Percentiles rank a stretch among this genome's conserved stretches.
phyloP scores from a whole-genome alignment of 1,140 invertebrate species.

The Heliconius nattereri region DNA sequence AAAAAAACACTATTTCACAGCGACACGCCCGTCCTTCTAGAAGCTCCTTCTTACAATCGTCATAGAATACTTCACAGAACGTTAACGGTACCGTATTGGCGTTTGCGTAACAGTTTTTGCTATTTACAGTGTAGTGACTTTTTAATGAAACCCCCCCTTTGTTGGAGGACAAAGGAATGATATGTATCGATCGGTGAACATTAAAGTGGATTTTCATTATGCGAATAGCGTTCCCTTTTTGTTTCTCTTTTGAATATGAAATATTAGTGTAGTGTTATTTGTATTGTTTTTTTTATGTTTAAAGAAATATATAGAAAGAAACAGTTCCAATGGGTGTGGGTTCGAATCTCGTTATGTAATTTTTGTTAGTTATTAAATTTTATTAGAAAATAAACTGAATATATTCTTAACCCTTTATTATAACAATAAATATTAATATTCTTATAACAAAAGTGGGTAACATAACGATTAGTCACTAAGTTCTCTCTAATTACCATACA shows the following conservation, averaged over 20 bases:
- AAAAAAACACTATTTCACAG: not conserved
- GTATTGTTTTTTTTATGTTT: not conserved
- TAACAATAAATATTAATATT: too few relatives aligned
- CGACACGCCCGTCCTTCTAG: constrained; percentile 1
- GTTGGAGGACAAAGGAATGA: constrained; percentile 37
- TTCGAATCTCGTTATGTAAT: too few relatives aligned
- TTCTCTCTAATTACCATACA: not conserved
- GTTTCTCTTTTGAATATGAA: not conserved
- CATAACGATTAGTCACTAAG: too few relatives aligned
- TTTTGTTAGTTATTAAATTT: too few relatives aligned
- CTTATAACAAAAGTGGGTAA: too few relatives aligned
- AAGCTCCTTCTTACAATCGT: constrained; percentile 20
- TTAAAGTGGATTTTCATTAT: constrained; percentile 22
- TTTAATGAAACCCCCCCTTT: constrained; percentile 48
- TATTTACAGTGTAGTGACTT: constrained; percentile 54
- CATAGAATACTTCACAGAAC: constrained; percentile 32
- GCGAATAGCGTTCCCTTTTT: not conserved
- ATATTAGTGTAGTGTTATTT: not conserved
- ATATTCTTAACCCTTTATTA: too few relatives aligned
- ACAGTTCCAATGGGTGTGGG: too few relatives aligned
- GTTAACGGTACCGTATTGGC: constrained; percentile 49
- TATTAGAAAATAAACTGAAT: too few relatives aligned
- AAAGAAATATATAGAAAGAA: too few relatives aligned
- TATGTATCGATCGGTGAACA: constrained; percentile 52
- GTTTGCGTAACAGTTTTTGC: constrained; percentile 54